These are phyloP conservation scores for Frieseomelitta varia DNA, from an alignment of 1,140 invertebrate species.

Conservation along the genomic window DNA sequence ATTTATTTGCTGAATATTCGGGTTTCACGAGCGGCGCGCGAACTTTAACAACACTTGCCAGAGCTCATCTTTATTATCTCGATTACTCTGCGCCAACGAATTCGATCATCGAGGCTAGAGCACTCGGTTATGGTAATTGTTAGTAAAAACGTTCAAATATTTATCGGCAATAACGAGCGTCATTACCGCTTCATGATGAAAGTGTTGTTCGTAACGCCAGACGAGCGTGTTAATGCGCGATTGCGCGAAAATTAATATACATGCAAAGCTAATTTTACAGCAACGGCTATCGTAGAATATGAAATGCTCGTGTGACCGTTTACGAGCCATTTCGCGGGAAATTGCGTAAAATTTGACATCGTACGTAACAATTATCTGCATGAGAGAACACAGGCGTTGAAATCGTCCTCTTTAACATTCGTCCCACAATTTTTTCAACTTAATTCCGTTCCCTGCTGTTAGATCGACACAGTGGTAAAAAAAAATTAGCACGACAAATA, in stretches of 20 bases:
- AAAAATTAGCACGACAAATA: too few relatives aligned
- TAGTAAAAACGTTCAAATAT: not conserved
- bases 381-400: not conserved
- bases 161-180: slow-evolving; percentile 8
- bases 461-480: too few relatives aligned
- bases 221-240: not conserved
- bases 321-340: not conserved
- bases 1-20: too few relatives aligned
- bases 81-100: not conserved
- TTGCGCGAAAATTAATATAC: slow-evolving; percentile 6
- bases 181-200: not conserved
- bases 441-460: too few relatives aligned
- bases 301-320: not conserved
- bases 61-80: not conserved
- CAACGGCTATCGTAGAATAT: not conserved
- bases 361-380: not conserved
- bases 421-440: too few relatives aligned
- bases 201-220: not conserved
- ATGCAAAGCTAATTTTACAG: slow-evolving; percentile 19
- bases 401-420: not conserved
- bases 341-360: not conserved
- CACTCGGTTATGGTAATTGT: not conserved
- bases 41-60: rapidly evolving
- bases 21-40: too few relatives aligned
- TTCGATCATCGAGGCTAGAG: not conserved